Base-by-base conservation (phyloP, 2,113 vertebrate species). In the Gadus macrocephalus region DNA sequence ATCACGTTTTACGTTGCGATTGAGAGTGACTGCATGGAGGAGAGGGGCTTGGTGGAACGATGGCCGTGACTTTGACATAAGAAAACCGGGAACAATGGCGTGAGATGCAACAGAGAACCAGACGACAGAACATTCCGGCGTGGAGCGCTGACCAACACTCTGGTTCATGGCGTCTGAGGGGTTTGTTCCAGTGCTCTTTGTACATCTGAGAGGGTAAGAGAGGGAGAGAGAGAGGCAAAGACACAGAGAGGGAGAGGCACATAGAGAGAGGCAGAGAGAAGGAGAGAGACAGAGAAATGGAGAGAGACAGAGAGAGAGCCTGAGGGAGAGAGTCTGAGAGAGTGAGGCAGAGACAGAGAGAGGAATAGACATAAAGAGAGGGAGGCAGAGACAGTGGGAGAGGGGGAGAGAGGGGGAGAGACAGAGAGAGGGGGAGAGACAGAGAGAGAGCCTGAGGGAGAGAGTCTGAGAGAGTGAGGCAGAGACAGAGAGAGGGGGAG, bases 1-100 rank as follows among this genome's bases (percentile, higher is more conserved):
- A 67, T 76, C 68, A 17, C 35, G 0, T 68, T 73, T 78, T 64
- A 83, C 61, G 62, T 20, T 31, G 31, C 58, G 17, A 66, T 15
- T 16, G 17, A 42, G 31, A 70, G 8, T 15, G 63, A 62, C 66
- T 42, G 69, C 55, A 8, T 59, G n/a, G 31, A 60, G 31, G 35
- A 31, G 27, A 31, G 17, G 28, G 27, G 8, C n/a, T 56, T 58
- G 3, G 19, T 3, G 12, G 28, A 68, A 60, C 19, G 17, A 35
- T 28, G 5, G 56, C 27, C 31, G 19, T 28, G 53, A 35, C 27
- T 27, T n/a, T 60, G 53, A 25, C 1, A 7, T 61, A 11, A 1
- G 59, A 61, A 7, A 17, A n/a, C 16, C 0, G 56, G 15, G 56
- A 59, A n/a, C 25, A 0, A 1, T 25, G 16, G 4, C 11, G n/a